Conservation (phyloP, 2,888 invertebrate genomes). For the Hydroisotoma schaefferi region DNA sequence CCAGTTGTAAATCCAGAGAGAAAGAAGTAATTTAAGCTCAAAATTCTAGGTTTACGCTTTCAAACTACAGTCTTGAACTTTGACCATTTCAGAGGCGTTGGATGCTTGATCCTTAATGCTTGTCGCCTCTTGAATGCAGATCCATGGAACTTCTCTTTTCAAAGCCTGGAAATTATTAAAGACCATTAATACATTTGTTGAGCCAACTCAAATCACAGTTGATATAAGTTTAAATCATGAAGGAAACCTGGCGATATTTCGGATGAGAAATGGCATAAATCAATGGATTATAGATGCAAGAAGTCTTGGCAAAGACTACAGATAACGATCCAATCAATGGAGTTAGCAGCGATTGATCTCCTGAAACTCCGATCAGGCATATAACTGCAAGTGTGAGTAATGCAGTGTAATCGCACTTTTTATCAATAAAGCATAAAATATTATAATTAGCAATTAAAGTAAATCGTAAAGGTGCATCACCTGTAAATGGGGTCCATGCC, state of each 20-base stretch:
- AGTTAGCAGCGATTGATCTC: constrained; percentile 67
- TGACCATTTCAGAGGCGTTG: too few relatives aligned
- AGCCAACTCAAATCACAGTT: too few relatives aligned
- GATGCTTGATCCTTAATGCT: too few relatives aligned
- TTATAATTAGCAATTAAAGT: neutral
- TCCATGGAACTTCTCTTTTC: too few relatives aligned
- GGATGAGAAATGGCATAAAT: constrained; percentile 86
- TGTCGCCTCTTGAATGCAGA: too few relatives aligned
- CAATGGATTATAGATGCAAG: constrained; percentile 84
- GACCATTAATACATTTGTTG: too few relatives aligned
- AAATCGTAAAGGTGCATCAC: neutral
- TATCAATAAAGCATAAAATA: neutral
- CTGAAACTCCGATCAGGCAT: constrained; percentile 70
- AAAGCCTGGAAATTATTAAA: too few relatives aligned
- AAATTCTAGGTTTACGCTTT: too few relatives aligned
- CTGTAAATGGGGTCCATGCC: constrained; percentile 80
- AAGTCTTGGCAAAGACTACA: constrained; percentile 86
- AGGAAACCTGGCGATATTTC: constrained; percentile 64
- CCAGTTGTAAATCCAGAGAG: too few relatives aligned
- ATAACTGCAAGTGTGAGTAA: constrained; percentile 60
- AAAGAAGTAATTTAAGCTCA: too few relatives aligned
- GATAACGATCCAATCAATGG: constrained; percentile 84
- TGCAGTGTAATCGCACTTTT: neutral
- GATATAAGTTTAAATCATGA: too few relatives aligned
- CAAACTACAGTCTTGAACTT: too few relatives aligned